Evolutionary conservation across 2,113 vertebrate genomes (phyloP).

Genomic region (Dolichotis patagonum): DNA sequence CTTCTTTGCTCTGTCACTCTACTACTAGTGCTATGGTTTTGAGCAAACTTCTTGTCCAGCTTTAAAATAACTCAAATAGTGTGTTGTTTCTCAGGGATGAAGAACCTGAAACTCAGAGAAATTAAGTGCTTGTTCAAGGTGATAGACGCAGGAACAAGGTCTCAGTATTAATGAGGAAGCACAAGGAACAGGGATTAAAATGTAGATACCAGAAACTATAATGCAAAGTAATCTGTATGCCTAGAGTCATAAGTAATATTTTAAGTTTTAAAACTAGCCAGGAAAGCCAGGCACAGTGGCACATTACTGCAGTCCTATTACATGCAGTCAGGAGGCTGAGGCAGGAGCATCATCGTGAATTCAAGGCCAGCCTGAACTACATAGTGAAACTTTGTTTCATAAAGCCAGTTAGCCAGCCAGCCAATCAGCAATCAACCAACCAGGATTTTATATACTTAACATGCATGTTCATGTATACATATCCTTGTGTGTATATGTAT

Average conservation of each 20-base stretch:
- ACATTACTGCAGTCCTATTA: not conserved
- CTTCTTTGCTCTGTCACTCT: not conserved
- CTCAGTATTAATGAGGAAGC: not conserved
- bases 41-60: not conserved
- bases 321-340: not conserved
- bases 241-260: not conserved
- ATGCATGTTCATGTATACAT: not conserved
- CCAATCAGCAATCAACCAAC: not conserved
- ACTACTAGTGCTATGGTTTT: not conserved
- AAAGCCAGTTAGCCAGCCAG: not conserved
- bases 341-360: not conserved
- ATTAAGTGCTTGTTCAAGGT: not conserved
- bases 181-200: not conserved
- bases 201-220: not conserved
- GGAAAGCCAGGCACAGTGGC: not conserved
- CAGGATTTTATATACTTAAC: not conserved
- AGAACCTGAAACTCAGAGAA: constrained; percentile 2
- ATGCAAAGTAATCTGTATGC: not conserved
- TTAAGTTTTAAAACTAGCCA: not conserved
- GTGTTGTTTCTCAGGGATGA: constrained; percentile 5
- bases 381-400: not conserved
- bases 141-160: not conserved
- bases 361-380: not conserved
- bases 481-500: not conserved
- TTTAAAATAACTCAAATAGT: constrained; percentile 18